Conservation (phyloP, 2,797 vertebrate species). For the Adelosebastes latens region DNA sequence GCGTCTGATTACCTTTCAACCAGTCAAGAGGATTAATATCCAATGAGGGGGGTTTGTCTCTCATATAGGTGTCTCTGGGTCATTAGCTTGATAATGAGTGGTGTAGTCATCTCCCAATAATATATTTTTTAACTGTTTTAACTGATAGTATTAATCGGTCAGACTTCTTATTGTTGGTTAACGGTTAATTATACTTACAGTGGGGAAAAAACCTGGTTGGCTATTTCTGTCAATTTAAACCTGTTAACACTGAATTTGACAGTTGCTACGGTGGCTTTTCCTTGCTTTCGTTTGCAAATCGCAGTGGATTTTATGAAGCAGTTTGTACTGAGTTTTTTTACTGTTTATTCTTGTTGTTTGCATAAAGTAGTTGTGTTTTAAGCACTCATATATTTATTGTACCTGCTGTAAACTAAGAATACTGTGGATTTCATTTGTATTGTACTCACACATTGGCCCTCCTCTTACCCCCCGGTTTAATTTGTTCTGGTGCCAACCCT, state of each 20-base stretch:
- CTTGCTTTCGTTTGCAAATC: background rate
- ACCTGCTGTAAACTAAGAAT: background rate
- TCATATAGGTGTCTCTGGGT: too few species aligned
- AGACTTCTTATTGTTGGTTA: too few species aligned
- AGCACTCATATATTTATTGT: background rate
- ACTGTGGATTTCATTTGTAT: background rate
- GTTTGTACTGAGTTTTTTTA: background rate
- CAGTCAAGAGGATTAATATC: too few species aligned
- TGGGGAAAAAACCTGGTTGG: background rate
- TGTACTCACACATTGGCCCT: background rate
- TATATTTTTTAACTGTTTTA: too few species aligned
- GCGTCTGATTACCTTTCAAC: too few species aligned
- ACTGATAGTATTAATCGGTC: too few species aligned
- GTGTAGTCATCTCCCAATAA: too few species aligned
- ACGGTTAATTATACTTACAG: too few species aligned
- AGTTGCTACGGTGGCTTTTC: background rate
- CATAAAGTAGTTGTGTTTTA: background rate
- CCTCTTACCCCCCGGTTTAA: background rate
- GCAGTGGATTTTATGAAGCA: background rate
- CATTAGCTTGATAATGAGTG: too few species aligned
- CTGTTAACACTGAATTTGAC: background rate
- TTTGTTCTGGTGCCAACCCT: conserved; percentile 7
- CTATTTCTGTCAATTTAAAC: background rate
- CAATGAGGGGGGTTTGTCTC: too few species aligned
- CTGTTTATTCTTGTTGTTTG: background rate